phyloP scores from a whole-genome alignment of 2,113 vertebrate species.

The Elachura formosa region DNA sequence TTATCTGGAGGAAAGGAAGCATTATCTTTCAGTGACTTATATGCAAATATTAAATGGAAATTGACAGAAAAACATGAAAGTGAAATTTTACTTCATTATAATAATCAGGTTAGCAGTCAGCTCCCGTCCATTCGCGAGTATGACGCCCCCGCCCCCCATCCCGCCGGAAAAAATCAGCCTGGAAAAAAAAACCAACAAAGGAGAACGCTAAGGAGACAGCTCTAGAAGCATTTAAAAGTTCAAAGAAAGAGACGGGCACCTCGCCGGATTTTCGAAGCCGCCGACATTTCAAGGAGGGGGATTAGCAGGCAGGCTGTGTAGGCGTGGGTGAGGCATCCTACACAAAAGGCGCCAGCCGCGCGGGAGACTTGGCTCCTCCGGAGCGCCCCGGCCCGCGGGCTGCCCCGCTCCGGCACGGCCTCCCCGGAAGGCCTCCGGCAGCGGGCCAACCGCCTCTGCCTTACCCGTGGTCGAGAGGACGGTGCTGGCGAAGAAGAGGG shows the following conservation, averaged over 20 bases:
- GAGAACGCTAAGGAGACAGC: neutral
- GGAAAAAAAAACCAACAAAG: neutral
- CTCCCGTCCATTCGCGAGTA: accelerated
- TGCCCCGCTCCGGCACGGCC: neutral
- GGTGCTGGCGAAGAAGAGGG: slow-evolving; percentile 94
- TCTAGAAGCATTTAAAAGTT: neutral
- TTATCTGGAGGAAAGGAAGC: neutral
- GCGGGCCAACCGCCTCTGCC: neutral
- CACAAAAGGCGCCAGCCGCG: neutral
- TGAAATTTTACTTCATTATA: neutral
- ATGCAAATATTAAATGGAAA: neutral
- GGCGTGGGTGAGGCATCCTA: neutral
- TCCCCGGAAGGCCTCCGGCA: neutral
- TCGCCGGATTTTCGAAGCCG: neutral
- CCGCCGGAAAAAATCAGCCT: too few relatives aligned
- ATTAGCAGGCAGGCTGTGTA: neutral
- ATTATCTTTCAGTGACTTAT: neutral
- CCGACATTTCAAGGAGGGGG: neutral
- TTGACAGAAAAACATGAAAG: neutral
- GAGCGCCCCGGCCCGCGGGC: neutral
- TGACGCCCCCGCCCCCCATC: accelerated
- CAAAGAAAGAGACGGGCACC: neutral
- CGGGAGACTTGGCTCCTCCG: neutral
- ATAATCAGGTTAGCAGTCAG: neutral
- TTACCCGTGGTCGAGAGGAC: slow-evolving; percentile 94